Evolutionary conservation across 2,797 vertebrate genomes (phyloP).

Genomic region (Catamblyrhynchus diadema): DNA sequence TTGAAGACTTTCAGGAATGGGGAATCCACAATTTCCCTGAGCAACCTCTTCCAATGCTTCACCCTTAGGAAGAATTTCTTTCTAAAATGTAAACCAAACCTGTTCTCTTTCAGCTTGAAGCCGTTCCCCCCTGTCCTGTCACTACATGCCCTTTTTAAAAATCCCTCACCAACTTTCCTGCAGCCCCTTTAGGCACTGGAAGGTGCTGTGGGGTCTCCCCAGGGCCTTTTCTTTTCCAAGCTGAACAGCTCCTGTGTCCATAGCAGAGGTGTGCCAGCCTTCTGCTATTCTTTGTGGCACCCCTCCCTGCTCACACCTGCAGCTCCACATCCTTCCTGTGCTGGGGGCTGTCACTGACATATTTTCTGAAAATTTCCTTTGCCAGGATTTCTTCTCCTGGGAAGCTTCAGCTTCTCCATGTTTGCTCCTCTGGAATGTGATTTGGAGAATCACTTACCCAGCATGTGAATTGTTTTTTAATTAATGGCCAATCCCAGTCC

Average conservation of each 20-base stretch:
- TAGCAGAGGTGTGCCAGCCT: not conserved
- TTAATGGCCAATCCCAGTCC: too few species aligned
- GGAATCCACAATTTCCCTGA: not conserved
- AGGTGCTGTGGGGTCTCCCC: not conserved
- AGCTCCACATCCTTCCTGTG: not conserved
- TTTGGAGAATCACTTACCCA: too few species aligned
- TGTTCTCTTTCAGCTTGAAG: not conserved
- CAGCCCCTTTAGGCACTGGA: not conserved
- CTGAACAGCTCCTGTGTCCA: not conserved
- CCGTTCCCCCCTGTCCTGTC: not conserved
- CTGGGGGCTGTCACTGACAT: not conserved
- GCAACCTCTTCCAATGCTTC: not conserved
- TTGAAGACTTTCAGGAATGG: not conserved
- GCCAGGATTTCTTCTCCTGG: too few species aligned
- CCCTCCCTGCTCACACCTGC: too few species aligned
- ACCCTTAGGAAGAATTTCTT: not conserved
- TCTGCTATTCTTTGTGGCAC: not conserved
- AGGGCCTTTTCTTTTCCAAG: not conserved
- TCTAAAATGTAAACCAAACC: not conserved
- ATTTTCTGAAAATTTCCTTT: too few species aligned
- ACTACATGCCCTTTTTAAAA: rapidly evolving
- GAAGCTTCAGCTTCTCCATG: too few species aligned
- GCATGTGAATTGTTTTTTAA: too few species aligned
- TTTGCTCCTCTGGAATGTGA: too few species aligned
- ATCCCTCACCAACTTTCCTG: too few species aligned